Evolutionary conservation across 1,140 invertebrate species (phyloP), one percentile per base, ranked within the genome.

Genomic region (Drosophila saltans): DNA sequence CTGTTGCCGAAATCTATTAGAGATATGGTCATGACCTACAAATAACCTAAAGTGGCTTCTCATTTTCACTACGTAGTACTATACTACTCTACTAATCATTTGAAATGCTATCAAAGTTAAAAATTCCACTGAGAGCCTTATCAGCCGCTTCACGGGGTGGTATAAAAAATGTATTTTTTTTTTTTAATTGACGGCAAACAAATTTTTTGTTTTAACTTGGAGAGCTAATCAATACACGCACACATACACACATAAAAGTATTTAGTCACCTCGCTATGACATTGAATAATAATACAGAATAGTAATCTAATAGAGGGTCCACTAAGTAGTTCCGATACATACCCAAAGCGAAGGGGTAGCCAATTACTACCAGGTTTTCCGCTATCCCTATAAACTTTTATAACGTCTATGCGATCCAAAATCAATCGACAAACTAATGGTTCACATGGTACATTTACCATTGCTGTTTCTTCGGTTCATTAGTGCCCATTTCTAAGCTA

Each of bases 261-360:
- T 36, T 36, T 68, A 75, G 60, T 85, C 60, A 74, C 81, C 81
- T 84, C 73, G 69, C 43, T 77, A 65, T 80, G 81, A 83, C 81
- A 80, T 83, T 83, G 78, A 77, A 68, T 77, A 24, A 52, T 52
- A 56, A 30, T 45, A 33, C 48, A 61, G 41, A 68, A 56, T 68
- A 68, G 24, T 45, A 62, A 16, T 16, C 16, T 16, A 16, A 16
- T 16, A 16, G 16, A 16, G 16, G 16, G 16, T 0, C 16, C 16
- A 16, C 28, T 26, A 21, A 45, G 9, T 40, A 11, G 6, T 60
- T 60, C 10, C 2, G 11, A 45, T 43, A 65, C 74, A 70, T 60
- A 77, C 74, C 55, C 60, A 75, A 7, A 76, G 8, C 11, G 61
- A 21, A 70, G 28, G 1, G 21, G 21, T 16, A 28, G 16, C n/a